Percentiles rank a stretch among this genome's conserved stretches.
Evolutionary conservation across 2,113 vertebrate species (phyloP).

Genomic region (Albula goreensis): DNA sequence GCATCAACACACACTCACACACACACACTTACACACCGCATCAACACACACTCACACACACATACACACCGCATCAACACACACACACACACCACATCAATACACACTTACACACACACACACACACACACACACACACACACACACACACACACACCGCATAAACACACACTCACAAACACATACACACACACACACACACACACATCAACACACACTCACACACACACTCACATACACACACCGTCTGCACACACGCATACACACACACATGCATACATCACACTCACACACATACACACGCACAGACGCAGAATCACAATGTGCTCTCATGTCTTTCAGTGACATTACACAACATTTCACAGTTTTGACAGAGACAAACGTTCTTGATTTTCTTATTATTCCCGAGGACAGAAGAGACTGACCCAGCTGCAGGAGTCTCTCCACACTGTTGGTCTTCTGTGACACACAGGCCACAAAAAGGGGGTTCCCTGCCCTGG

Average conservation of each 20-base stretch:
- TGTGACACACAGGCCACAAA: conserved; percentile 78
- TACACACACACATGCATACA: neutral
- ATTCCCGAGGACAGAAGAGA: neutral
- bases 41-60: no score
- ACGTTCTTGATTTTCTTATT: neutral
- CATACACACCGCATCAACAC: no score
- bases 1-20: no score
- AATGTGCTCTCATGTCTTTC: neutral
- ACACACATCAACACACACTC: neutral
- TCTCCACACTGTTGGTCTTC: conserved; percentile 75
- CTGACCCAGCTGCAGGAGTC: conserved; percentile 82
- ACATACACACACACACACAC: neutral
- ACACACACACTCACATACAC: no score
- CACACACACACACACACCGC: neutral
- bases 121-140: neutral
- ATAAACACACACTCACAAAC: neutral
- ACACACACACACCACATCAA: no score
- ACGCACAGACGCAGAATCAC: neutral
- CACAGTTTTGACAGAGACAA: neutral
- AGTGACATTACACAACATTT: neutral
- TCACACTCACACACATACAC: neutral
- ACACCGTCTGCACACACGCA: neutral
- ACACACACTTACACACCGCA: no score
- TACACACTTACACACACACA: no score
- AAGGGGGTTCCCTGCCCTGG: conserved; percentile 75